Percentiles rank a stretch among this genome's conserved stretches.
These are phyloP conservation scores for Drosophila willistoni DNA, from an alignment of 1,140 invertebrate species.

Conservation along the genomic window DNA sequence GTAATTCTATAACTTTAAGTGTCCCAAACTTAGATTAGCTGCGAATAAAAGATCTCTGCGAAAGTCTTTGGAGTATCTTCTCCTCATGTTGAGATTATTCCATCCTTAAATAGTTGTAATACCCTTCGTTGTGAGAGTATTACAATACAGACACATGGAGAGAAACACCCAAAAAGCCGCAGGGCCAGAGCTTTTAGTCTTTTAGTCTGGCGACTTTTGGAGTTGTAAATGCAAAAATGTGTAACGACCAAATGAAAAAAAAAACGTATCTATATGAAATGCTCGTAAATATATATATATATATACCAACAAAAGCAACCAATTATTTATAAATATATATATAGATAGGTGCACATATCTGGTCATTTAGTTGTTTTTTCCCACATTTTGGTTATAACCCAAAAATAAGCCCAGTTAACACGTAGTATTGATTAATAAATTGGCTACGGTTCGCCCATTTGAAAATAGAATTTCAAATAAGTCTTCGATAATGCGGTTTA, in stretches of 20 bases:
- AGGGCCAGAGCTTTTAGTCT: conserved; percentile 21
- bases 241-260: conserved; percentile 25
- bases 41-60: too few species aligned
- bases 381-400: not conserved
- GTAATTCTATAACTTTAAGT: too few species aligned
- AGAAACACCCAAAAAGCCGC: conserved; percentile 15
- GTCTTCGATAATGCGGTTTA: not conserved
- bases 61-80: too few species aligned
- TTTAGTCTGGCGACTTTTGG: conserved; percentile 24
- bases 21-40: too few species aligned
- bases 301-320: not conserved
- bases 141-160: not conserved
- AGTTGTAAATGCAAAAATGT: conserved; percentile 38
- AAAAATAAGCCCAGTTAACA: conserved; percentile 4
- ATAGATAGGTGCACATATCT: not conserved
- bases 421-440: conserved; percentile 12
- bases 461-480: not conserved
- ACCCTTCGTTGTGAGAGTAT: not conserved
- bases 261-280: conserved; percentile 4
- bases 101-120: not conserved
- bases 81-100: too few species aligned
- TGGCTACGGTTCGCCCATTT: not conserved
- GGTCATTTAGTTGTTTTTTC: not conserved
- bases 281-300: too few species aligned
- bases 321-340: not conserved